Evolutionary conservation across 2,888 invertebrate genomes (phyloP).

Genomic region (Microplitis manilae): DNA sequence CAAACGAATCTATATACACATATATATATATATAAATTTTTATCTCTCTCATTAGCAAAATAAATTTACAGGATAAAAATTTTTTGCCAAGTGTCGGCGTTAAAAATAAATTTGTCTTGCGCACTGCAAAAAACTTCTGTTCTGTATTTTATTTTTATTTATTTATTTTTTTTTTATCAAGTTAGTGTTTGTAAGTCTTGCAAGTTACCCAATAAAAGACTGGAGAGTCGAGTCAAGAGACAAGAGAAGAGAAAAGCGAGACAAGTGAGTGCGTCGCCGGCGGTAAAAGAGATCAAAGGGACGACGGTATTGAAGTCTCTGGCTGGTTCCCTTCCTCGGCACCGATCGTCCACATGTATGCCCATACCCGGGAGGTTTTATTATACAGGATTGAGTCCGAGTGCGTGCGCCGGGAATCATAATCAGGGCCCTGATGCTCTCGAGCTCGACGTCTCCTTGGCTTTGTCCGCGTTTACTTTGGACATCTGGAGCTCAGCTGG

Average conservation of each 20-base stretch:
- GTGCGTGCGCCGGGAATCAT: constrained; percentile 39
- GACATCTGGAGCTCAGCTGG: not conserved
- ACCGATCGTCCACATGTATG: constrained; percentile 61
- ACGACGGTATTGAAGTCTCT: constrained; percentile 56
- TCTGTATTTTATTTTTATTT: no score
- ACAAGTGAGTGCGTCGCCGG: constrained; percentile 9
- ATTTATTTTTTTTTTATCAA: not conserved
- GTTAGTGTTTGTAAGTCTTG: not conserved
- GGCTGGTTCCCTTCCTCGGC: constrained; percentile 50
- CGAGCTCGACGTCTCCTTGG: not conserved
- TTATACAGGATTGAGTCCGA: constrained; percentile 57
- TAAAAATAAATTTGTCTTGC: no score
- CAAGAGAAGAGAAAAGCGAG: not conserved
- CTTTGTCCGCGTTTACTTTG: not conserved
- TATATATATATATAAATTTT: no score
- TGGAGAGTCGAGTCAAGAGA: not conserved
- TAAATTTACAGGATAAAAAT: no score
- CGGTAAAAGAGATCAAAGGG: constrained; percentile 50
- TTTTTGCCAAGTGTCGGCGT: no score
- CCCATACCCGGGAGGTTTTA: constrained; percentile 64
- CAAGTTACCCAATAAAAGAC: not conserved
- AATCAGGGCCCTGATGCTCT: constrained; percentile 25
- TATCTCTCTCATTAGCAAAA: no score
- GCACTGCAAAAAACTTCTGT: no score
- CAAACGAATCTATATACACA: no score